Base-by-base conservation (phyloP, 1,140 invertebrate species). In the Brachionus paranguensis region DNA sequence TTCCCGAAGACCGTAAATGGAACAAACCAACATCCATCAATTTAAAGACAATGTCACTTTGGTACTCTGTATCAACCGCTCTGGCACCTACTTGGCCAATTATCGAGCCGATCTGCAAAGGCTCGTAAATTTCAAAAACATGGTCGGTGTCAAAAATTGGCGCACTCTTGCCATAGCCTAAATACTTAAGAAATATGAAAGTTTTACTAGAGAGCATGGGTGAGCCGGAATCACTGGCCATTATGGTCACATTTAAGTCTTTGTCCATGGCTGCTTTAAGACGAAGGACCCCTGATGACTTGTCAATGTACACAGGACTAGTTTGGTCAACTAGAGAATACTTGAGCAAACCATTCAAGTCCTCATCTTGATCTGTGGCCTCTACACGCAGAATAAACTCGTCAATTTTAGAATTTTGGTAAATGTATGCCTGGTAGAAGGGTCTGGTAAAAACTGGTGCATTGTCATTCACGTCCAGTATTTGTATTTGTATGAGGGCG, bases 381-480 rank as follows among this genome's bases (percentile, higher is more conserved):
- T 81, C 53, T n/a, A 60, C 64, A n/a, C 78, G 29, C 1, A 64
- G 11, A 12, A 81, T 14, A 81, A 29, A 64, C 10, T 43, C 24
- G 37, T 33, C 78, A 33, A 45, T 60, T 41, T 37, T 8, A n/a
- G 37, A 6, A 37, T 81, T 68, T 5, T n/a, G 7, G 41, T 81
- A 68, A 20, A 81, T 33, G 53, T 12, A 11, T 7, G 43, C 64
- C 20, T 33, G 17, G 33, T 81, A 81, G 24, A 33, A 43, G 7
- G 29, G 14, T 43, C 78, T 37, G 29, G 29, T 81, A 68, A 81
- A 81, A 33, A 64, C 24, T 27, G 78, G 78, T 0, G 12, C 20
- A 81, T 81, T 81, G 17, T 81, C 78, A 37, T 81, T 81, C 1
- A 45, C 17, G 60, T 81, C 78, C 5, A 64, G 17, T 45, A 81